A percentile compares a stretch with the other conserved stretches of the same genome.
Evolutionary conservation across 2,797 vertebrate genomes (phyloP).

Genomic region (Cossypha niveicapilla): DNA sequence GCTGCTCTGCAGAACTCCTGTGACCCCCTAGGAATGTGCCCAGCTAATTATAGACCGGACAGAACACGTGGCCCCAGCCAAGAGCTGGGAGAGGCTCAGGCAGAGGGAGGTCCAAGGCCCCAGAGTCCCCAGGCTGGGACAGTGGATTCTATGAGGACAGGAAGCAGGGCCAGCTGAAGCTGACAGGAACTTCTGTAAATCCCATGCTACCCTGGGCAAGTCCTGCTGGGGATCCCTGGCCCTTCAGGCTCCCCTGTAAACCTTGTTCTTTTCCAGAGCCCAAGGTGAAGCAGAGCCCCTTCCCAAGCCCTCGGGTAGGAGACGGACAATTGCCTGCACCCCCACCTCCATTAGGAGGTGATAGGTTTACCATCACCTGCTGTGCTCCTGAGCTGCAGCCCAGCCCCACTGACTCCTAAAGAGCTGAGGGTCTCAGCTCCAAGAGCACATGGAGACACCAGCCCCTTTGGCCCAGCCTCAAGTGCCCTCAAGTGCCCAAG

Average conservation of each 20-base stretch:
- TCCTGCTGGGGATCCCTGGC: not conserved
- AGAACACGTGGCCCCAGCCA: not conserved
- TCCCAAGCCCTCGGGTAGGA: not conserved
- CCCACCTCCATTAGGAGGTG: fast-evolving
- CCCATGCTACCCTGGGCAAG: fast-evolving
- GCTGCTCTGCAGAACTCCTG: not conserved
- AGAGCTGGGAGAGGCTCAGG: not conserved
- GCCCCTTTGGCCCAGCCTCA: not conserved
- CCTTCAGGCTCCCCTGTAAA: not conserved
- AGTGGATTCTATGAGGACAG: not conserved
- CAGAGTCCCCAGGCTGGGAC: fast-evolving
- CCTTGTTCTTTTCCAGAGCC: not conserved
- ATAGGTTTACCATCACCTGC: not conserved
- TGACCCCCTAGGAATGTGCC: constrained; percentile 40
- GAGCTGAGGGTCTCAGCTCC: not conserved
- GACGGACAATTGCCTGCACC: too few species aligned
- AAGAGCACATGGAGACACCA: not conserved
- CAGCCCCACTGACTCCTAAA: not conserved
- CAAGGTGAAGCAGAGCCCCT: not conserved
- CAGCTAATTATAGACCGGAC: not conserved
- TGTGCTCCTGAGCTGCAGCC: not conserved
- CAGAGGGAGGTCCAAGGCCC: not conserved
- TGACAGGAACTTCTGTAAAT: not conserved
- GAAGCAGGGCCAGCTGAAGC: not conserved
- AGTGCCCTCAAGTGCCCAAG: not conserved